Base-by-base conservation (phyloP, 2,113 vertebrate species). In the Lepidiolamprologus cunningtoni region DNA sequence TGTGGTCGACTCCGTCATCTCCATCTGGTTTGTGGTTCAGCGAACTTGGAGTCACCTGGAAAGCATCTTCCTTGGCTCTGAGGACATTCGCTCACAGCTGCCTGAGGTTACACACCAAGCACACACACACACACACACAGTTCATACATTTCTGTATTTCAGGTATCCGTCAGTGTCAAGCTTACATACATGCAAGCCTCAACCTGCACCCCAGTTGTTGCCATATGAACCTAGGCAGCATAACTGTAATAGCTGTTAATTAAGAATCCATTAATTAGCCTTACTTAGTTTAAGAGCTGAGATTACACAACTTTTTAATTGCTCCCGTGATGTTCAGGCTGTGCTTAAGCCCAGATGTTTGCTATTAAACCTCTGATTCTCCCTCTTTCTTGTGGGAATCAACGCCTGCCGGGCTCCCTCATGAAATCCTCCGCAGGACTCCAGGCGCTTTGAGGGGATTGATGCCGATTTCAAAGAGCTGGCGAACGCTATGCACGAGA, bases 1-100 rank as follows among this genome's bases (percentile, higher is more conserved):
- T 5, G 96, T 96, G 0, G 94, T 95, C 0, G 98, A 99, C 26
- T 96, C 97, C 0, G 94, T 99, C 85, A 96, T 99, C 92, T 96
- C 97, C 33, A 94, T 98, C 85, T 99, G 99, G 99, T 98, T 98
- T 0, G 98, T 99, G 68, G 98, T 99, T 82, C 99, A 99, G 92
- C 95, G 94, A 14, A 97, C 97, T 0, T 99, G 98, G 99, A 97
- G 96, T 42, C 98, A 99, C 92, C 95, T 99, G 88, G 98, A 99
- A 88, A 98, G 98, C 93, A 99, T 99, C 89, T 99, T 99, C 94
- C 97, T 99, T 7, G 98, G 98, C 68, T 99, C 98, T 0, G 98
- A 98, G 81, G 99, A 99, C 81, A 99, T 99, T 76, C 96, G 97
- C 79, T 95, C 97, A 11, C 99, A 99, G 92, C 97, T 99, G 81